Evolutionary conservation across 1,140 invertebrate species (phyloP).

Genomic region (Teleopsis dalmanni): DNA sequence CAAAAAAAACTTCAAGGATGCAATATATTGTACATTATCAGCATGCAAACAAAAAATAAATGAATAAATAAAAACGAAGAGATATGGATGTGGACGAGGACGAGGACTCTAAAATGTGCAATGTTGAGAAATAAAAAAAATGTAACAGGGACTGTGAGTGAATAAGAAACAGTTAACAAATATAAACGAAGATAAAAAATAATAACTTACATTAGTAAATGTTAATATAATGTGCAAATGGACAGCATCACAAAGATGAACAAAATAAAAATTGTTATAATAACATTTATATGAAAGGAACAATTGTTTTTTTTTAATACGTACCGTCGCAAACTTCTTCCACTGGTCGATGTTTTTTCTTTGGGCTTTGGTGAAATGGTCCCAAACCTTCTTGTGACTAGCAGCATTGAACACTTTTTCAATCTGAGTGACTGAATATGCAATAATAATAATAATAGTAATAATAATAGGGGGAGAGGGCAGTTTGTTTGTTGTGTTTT

Average conservation of each 20-base stretch:
- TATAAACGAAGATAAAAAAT: not conserved
- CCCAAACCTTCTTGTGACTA: conserved; percentile 96
- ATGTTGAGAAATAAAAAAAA: too few relatives aligned
- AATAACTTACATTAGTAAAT: not conserved
- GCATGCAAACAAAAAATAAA: too few relatives aligned
- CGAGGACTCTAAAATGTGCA: too few relatives aligned
- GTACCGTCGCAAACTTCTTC: conserved; percentile 95
- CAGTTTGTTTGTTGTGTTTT: conserved; percentile 25
- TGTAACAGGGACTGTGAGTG: too few relatives aligned
- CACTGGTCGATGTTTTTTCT: conserved; percentile 96
- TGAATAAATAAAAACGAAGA: too few relatives aligned
- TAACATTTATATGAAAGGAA: conserved; percentile 6
- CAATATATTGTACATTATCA: too few relatives aligned
- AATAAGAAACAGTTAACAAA: too few relatives aligned
- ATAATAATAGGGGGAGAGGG: conserved; percentile 43
- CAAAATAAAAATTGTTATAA: conserved; percentile 1
- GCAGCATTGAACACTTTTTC: conserved; percentile 90
- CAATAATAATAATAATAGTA: conserved; percentile 33
- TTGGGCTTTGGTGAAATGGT: conserved; percentile 98
- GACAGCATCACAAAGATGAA: not conserved
- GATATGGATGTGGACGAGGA: too few relatives aligned
- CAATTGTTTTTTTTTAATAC: conserved; percentile 45
- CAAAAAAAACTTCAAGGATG: too few relatives aligned
- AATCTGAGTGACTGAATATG: conserved; percentile 87
- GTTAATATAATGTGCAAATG: not conserved